phyloP scores from a whole-genome alignment of 2,113 vertebrate genomes.

The Choloepus hoffmanni region DNA sequence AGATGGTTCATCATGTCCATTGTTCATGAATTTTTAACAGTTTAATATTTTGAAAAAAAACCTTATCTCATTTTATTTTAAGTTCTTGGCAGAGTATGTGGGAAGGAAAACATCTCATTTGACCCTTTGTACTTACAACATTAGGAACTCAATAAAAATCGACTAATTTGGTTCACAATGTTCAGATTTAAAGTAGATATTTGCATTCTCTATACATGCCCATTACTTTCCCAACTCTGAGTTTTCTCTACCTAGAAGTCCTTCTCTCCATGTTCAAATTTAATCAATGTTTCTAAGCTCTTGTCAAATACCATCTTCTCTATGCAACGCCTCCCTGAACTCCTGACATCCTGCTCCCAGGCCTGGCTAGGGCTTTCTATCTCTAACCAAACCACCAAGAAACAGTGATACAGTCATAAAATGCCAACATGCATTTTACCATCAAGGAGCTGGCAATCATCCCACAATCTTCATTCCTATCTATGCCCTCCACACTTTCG shows the following conservation, averaged over 20 bases:
- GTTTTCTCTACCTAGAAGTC: not conserved
- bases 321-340: not conserved
- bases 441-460: no score
- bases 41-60: conserved; percentile 24
- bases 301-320: not conserved
- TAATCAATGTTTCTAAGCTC: not conserved
- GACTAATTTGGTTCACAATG: not conserved
- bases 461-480: not conserved
- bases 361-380: not conserved
- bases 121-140: conserved; percentile 39
- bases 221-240: not conserved
- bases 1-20: not conserved
- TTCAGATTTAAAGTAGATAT: not conserved
- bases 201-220: not conserved
- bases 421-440: no score
- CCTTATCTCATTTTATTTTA: conserved; percentile 42
- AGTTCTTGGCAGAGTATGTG: conserved; percentile 11
- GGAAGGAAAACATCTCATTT: conserved; percentile 7
- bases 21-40: conserved; percentile 19
- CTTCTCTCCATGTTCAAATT: not conserved
- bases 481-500: not conserved
- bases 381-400: not conserved
- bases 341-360: not conserved
- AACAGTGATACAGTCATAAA: accelerated
- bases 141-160: not conserved